Conservation (phyloP, 2,797 vertebrate genomes). For the Crax fasciolata region DNA sequence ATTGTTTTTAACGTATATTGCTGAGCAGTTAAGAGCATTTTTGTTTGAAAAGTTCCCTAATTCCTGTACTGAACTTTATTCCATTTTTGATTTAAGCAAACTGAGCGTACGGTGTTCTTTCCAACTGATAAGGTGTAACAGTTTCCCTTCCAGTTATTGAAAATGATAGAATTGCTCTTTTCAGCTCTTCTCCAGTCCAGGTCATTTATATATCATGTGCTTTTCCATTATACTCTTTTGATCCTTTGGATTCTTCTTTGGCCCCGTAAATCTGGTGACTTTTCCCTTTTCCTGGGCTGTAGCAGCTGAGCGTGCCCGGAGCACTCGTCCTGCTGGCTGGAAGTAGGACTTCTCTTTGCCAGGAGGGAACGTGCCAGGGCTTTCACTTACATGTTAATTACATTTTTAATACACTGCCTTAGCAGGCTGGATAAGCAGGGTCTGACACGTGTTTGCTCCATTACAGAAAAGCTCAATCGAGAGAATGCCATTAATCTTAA, state of each 20-base stretch:
- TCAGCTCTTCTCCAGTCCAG: not conserved
- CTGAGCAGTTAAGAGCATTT: not conserved
- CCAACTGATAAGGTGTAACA: not conserved
- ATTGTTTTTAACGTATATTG: not conserved
- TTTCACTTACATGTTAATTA: constrained; percentile 45
- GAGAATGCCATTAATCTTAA: not conserved
- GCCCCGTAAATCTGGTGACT: rapidly evolving
- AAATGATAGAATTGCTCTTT: not conserved
- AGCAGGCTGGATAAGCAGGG: constrained; percentile 4
- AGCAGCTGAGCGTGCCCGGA: not conserved
- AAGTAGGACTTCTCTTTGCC: not conserved
- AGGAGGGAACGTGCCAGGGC: not conserved
- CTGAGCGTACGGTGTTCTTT: not conserved
- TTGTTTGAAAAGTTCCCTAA: constrained; percentile 44
- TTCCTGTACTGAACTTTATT: constrained; percentile 14
- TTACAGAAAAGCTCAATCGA: not conserved
- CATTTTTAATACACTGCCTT: constrained; percentile 7
- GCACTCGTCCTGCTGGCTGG: not conserved
- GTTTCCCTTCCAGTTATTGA: not conserved
- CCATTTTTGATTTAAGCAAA: not conserved
- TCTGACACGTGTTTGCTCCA: not conserved
- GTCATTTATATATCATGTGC: not conserved
- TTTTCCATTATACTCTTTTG: not conserved
- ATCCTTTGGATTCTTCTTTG: not conserved
- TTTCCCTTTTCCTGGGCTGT: not conserved